These are phyloP conservation scores for Pseudotriccus pelzelni DNA, from an alignment of 2,797 vertebrate species.

Conservation along the genomic window DNA sequence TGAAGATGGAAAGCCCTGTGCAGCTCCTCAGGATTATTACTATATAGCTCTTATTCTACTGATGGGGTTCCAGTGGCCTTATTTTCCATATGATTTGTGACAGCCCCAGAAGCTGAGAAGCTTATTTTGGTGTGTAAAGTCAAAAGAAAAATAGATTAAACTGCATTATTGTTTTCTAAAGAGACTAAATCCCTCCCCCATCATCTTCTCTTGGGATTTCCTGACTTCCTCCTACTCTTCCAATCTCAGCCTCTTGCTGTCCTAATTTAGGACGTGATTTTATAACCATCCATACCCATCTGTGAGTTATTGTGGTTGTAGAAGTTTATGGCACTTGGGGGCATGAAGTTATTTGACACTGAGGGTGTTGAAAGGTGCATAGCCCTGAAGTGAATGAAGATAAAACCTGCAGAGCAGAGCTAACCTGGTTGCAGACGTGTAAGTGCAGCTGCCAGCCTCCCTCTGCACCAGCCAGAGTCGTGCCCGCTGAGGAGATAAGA, in stretches of 20 bases:
- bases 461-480: not conserved
- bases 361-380: not conserved
- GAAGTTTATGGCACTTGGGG: not conserved
- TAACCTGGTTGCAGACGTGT: not conserved
- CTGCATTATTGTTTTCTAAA: slow-evolving; percentile 50
- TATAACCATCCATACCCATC: slow-evolving; percentile 21
- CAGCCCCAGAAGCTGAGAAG: slow-evolving; percentile 48
- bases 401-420: not conserved
- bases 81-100: slow-evolving; percentile 57
- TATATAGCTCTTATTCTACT: slow-evolving; percentile 15
- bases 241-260: slow-evolving; percentile 30
- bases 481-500: not conserved
- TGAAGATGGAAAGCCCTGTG: slow-evolving; percentile 41
- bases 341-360: not conserved
- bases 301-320: slow-evolving; percentile 5
- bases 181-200: slow-evolving; percentile 48
- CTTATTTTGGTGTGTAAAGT: slow-evolving; percentile 53
- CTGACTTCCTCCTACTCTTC: slow-evolving; percentile 51
- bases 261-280: slow-evolving; percentile 53
- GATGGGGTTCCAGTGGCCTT: slow-evolving; percentile 15
- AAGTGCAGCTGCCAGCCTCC: rapidly evolving
- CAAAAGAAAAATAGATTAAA: slow-evolving; percentile 60
- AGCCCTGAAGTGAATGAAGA: not conserved
- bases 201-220: slow-evolving; percentile 50
- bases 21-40: slow-evolving; percentile 38